These are phyloP conservation scores for Melitaea cinxia DNA, from an alignment of 1,140 invertebrate genomes.

Conservation along the genomic window DNA sequence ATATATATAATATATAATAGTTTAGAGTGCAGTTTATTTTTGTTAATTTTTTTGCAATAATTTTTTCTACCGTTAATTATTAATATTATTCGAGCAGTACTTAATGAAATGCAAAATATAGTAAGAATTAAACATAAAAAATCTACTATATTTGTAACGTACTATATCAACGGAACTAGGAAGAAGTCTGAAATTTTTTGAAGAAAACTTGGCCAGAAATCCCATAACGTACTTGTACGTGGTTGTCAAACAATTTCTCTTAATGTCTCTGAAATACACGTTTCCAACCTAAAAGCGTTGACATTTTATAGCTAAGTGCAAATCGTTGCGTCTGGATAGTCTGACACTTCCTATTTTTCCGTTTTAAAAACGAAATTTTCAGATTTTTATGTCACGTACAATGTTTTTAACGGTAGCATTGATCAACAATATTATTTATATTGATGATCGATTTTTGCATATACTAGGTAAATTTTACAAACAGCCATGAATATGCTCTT, in stretches of 20 bases:
- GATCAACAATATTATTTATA: too few species aligned
- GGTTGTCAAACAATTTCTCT: constrained; percentile 37
- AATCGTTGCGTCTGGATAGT: constrained; percentile 11
- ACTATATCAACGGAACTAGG: constrained; percentile 8
- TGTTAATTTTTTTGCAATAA: too few species aligned
- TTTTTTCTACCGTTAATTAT: too few species aligned
- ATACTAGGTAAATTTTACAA: too few species aligned
- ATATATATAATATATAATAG: too few species aligned
- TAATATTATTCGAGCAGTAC: too few species aligned
- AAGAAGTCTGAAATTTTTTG: constrained; percentile 22
- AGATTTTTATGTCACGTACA: background rate
- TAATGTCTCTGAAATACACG: constrained; percentile 32
- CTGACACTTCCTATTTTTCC: background rate
- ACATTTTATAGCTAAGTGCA: constrained; percentile 27
- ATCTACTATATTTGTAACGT: constrained; percentile 15
- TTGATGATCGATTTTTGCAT: too few species aligned
- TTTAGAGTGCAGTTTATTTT: too few species aligned
- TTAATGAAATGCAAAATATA: too few species aligned
- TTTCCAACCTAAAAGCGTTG: constrained; percentile 22
- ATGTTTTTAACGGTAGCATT: too few species aligned
- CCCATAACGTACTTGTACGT: constrained; percentile 32
- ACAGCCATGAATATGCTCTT: too few species aligned
- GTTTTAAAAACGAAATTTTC: background rate
- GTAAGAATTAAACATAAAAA: background rate
- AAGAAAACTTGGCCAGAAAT: constrained; percentile 31